These are phyloP conservation scores for Nyctibius bracteatus DNA, from an alignment of 2,113 vertebrate species.

Conservation along the genomic window DNA sequence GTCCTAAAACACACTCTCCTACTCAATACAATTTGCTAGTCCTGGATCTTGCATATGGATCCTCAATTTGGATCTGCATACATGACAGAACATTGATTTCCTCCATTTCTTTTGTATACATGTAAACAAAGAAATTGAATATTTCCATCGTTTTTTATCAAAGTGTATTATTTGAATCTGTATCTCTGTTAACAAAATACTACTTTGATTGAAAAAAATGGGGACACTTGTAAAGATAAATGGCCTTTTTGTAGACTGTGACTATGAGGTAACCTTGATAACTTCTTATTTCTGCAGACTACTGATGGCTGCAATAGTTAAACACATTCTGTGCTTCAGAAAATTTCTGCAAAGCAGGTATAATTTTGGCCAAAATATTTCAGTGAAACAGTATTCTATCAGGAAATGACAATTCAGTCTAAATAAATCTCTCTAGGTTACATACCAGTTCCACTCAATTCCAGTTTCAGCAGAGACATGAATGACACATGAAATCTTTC, in stretches of 20 bases:
- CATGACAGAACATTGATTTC: not conserved
- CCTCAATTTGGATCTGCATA: not conserved
- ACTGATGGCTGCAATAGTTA: not conserved
- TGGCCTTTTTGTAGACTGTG: not conserved
- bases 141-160: not conserved
- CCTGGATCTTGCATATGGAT: not conserved
- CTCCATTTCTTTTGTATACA: not conserved
- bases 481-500: not conserved
- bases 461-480: not conserved
- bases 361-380: not conserved
- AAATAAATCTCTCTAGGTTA: not conserved
- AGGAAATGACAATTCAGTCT: not conserved
- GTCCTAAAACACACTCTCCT: not conserved
- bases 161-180: not conserved
- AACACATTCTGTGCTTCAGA: not conserved
- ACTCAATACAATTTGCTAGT: not conserved
- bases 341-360: not conserved
- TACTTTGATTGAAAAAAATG: not conserved
- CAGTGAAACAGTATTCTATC: not conserved
- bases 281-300: not conserved
- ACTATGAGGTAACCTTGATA: not conserved
- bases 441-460: not conserved
- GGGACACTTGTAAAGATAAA: not conserved
- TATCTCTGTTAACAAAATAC: not conserved
- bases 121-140: not conserved